Evolutionary conservation across 2,797 vertebrate species (phyloP).

Genomic region (Gephyroberyx darwinii): DNA sequence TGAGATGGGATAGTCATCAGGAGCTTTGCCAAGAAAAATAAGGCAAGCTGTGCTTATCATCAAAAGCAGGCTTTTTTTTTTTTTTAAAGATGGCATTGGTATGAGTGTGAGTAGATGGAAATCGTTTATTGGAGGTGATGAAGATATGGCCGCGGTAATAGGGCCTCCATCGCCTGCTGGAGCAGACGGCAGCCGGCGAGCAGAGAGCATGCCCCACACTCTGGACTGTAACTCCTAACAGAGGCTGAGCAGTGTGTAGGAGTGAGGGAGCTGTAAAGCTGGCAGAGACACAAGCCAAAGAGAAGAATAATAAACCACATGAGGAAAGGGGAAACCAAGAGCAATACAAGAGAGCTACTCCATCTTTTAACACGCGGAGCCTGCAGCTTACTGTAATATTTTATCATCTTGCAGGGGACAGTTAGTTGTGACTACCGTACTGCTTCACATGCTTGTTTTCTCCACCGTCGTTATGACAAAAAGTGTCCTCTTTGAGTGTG

Average conservation of each 20-base stretch:
- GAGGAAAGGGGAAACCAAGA: conserved; percentile 71
- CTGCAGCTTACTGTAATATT: conserved; percentile 62
- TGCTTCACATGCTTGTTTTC: conserved; percentile 54
- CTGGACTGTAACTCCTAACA: conserved; percentile 69
- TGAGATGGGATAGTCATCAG: conserved; percentile 55
- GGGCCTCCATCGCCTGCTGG: conserved; percentile 60
- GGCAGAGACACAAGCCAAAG: conserved; percentile 66
- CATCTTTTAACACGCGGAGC: conserved; percentile 52
- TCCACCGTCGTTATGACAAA: conserved; percentile 51
- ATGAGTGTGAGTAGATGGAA: conserved; percentile 66
- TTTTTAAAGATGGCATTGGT: conserved; percentile 48
- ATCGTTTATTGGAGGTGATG: conserved; percentile 71
- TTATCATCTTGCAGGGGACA: conserved; percentile 55
- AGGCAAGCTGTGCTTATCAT: conserved; percentile 63
- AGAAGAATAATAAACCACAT: conserved; percentile 76
- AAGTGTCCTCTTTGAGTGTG: conserved; percentile 32
- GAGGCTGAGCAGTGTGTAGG: conserved; percentile 69
- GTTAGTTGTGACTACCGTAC: conserved; percentile 65
- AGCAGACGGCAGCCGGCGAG: conserved; percentile 71
- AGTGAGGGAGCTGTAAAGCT: conserved; percentile 71
- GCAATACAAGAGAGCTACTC: conserved; percentile 64
- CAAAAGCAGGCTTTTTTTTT: conserved; percentile 49
- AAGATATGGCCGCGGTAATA: conserved; percentile 62
- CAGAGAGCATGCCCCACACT: conserved; percentile 66
- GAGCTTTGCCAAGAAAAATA: conserved; percentile 74